Base-by-base conservation (phyloP, 2,888 invertebrate species). In the Synergus japonicus region DNA sequence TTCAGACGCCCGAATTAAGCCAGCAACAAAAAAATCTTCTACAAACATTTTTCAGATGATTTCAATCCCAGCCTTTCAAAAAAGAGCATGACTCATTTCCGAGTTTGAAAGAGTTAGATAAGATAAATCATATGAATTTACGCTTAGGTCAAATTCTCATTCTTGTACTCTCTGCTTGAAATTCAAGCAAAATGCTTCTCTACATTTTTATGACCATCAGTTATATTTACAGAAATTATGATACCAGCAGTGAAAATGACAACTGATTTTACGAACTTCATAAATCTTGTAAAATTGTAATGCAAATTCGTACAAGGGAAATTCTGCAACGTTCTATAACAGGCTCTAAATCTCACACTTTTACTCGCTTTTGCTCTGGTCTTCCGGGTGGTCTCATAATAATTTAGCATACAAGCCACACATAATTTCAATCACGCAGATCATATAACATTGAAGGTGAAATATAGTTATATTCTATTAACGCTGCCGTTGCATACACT, bases 1-100 rank as follows among this genome's bases (percentile, higher is more conserved):
- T 66, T 29, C 69, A 69, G 29, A 69, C 46, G 29, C 29, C 46
- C n/a, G 37, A 73, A 9, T 54, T 37, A 54, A 73, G 73, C 54
- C 69, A 22, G 18, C 60, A 60, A 29, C 13, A 69, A 69, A 37
- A 37, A 29, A 69, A 49, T 49, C 37, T 29, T 8, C 15, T 4
- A 15, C 15, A 29, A 49, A 29, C 18, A 29, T 69, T 49, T 54
- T 49, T 46, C 49, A 15, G 29, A 69, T 69, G 67, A 18, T 46
- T 44, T 44, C 67, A 67, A 46, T 67, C 15, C 22, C 9, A 18
- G 10, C 9, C n/a, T 60, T 60, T 60, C 10, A 60, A 60, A 22
- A 60, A 60, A 22, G 18, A 18, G 22, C 9, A 12, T 60, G 22
- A 60, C 22, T 18, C 60, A 10, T 60, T 18, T 10, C 22, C 10